Base-by-base conservation (phyloP, 2,888 invertebrate species). In the Thysanoteuthis rhombus region DNA sequence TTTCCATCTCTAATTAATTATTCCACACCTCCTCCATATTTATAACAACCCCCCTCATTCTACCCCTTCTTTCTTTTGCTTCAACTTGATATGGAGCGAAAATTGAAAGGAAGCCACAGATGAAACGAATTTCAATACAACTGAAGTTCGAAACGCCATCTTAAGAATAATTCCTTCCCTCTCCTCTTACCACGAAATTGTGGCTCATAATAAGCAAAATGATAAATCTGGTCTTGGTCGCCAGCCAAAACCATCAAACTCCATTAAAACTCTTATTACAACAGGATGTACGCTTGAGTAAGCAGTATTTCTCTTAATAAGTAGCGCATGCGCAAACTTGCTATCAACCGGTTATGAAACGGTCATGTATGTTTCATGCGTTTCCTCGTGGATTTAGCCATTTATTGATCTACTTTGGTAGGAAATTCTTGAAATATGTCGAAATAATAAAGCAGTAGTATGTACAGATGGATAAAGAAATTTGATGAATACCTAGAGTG, bases 131-230 rank as follows among this genome's bases (percentile, higher is more conserved):
- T 75, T n/a, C 75, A n/a, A n/a, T 75, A n/a, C 75, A 10, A 75
- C n/a, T n/a, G n/a, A 75, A 75, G n/a, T 75, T n/a, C 75, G 75
- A 75, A 75, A n/a, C 10, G n/a, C 75, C 75, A 12, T 75, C 75
- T n/a, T 75, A 75, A 75, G n/a, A 75, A 75, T n/a, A n/a, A 75
- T n/a, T 10, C 75, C 16, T 22, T 16, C 12, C n/a, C 10, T 16
- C n/a, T 12, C 0, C 75, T n/a, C n/a, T n/a, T 16, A n/a, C 16
- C n/a, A 25, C 25, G 52, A 32, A 32, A 75, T 75, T 75, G 10
- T n/a, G n/a, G n/a, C n/a, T n/a, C 75, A n/a, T 75, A 75, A 75
- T 75, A 75, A 75, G n/a, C n/a, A n/a, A 75, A 75, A 75, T n/a
- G 75, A n/a, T 75, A 75, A 75, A n/a, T 75, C 75, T 75, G 6